These are phyloP conservation scores for Bujurquina vittata DNA, from an alignment of 2,113 vertebrate genomes.

Conservation along the genomic window DNA sequence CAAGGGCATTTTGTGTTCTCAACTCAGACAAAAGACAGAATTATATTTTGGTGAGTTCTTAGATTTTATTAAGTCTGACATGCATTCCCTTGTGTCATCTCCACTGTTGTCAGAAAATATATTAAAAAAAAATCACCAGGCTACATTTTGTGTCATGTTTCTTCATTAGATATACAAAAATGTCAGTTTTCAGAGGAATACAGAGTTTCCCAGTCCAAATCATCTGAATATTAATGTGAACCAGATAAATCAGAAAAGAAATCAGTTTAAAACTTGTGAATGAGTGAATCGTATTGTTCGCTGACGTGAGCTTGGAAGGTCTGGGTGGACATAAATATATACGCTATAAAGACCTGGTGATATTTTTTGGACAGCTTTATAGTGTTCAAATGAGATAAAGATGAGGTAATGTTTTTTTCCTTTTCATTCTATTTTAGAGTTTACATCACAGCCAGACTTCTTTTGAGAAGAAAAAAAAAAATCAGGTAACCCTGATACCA, in stretches of 20 bases:
- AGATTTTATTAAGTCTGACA: not conserved
- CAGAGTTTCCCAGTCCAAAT: not conserved
- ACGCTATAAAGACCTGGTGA: not conserved
- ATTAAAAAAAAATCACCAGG: not conserved
- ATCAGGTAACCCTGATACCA: slow-evolving; percentile 54
- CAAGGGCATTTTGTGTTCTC: not conserved
- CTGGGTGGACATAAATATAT: not conserved
- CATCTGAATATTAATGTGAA: too few relatives aligned
- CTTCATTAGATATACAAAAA: not conserved
- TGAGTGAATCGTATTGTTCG: not conserved
- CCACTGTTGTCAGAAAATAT: not conserved
- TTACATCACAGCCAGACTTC: slow-evolving; percentile 29
- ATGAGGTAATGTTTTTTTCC: slow-evolving; percentile 35
- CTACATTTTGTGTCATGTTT: not conserved
- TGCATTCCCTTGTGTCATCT: not conserved
- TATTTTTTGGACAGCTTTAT: not conserved
- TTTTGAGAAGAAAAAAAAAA: not conserved
- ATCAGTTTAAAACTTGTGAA: not conserved
- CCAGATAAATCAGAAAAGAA: not conserved
- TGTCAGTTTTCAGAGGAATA: not conserved
- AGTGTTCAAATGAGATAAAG: not conserved
- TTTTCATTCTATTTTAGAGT: slow-evolving; percentile 41
- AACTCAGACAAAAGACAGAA: not conserved
- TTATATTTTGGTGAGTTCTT: not conserved
- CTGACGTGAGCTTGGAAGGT: rapidly evolving